Evolutionary conservation across 1,140 invertebrate species (phyloP), one percentile per base, ranked within the genome.

Genomic region (Caerostris extrusa): DNA sequence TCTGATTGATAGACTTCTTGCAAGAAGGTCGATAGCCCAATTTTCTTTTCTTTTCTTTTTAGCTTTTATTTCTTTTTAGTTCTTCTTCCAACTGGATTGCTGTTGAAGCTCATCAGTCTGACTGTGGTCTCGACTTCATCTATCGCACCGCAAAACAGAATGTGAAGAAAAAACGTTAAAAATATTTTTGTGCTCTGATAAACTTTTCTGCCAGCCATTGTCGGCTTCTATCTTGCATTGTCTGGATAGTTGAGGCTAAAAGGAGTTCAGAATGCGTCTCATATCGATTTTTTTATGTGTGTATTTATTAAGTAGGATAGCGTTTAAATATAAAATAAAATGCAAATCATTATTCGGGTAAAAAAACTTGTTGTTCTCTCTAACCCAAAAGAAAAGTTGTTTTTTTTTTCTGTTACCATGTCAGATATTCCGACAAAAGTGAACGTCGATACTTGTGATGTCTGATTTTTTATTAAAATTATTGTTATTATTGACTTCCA

Each of bases 1-100:
- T 14, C 71, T 77, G 71, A 77, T 77, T 77, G 71, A 77, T 77
- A 50, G 34, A 77, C 71, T 77, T 77, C 71, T 5, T n/a, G 34
- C 10, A 34, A 1, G 71, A 53, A 77, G 71, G 71, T 77, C 71
- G 71, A 77, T 77, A 77, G 19, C 71, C 71, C 71, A 12, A 12
- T 5, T 12, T 14, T 14, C 34, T 34, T 34, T 34, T 34, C 34
- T 34, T 34, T 34, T 34, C 34, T 34, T 34, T 34, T 34, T 34
- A 34, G 0, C 34, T 34, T 34, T 34, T 34, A n/a, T 50, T 12
- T 64, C 5, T 64, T 14, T 64, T 64, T 10, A 5, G 10, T 5
- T 64, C 17, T 64, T 64, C 17, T 53, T 4, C 8, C 8, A 77
- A 50, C 71, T 77, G 50, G 19, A 77, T 12, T 77, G 71, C 71